Percentiles rank a stretch among this genome's conserved stretches.
These are phyloP conservation scores for Sialis lutaria DNA, from an alignment of 2,888 invertebrate species.

Conservation along the genomic window DNA sequence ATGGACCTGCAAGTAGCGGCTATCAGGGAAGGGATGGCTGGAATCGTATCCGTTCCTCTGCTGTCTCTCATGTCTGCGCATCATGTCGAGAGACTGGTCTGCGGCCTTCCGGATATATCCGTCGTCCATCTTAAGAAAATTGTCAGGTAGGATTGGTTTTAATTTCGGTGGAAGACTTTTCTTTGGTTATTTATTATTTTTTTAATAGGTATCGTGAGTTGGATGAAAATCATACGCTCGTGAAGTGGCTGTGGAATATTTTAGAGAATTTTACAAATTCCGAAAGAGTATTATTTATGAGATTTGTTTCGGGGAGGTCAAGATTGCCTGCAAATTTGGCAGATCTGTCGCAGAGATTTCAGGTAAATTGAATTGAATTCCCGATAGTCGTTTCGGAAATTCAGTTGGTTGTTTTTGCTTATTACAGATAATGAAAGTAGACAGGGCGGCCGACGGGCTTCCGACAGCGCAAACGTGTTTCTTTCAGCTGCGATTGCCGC, in stretches of 20 bases:
- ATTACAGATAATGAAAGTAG: slow-evolving; percentile 34
- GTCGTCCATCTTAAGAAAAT: slow-evolving; percentile 38
- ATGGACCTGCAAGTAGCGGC: slow-evolving; percentile 41
- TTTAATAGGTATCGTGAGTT: slow-evolving; percentile 38
- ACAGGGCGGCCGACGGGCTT: slow-evolving; percentile 35
- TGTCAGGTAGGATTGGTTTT: slow-evolving; percentile 29
- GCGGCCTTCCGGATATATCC: slow-evolving; percentile 42
- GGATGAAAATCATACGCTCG: slow-evolving; percentile 38
- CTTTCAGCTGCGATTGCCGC: slow-evolving; percentile 43
- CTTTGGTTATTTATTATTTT: too few relatives aligned
- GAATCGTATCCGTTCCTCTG: slow-evolving; percentile 43
- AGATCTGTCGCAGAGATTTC: slow-evolving; percentile 45
- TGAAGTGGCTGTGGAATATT: slow-evolving; percentile 45
- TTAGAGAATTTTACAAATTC: slow-evolving; percentile 40
- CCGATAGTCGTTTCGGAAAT: not conserved
- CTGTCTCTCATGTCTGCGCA: slow-evolving; percentile 38
- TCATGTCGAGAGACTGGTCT: slow-evolving; percentile 41
- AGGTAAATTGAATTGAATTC: slow-evolving; percentile 21
- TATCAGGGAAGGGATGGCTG: slow-evolving; percentile 43
- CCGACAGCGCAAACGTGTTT: slow-evolving; percentile 46
- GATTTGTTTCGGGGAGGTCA: slow-evolving; percentile 47
- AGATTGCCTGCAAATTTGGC: slow-evolving; percentile 44
- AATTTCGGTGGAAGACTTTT: too few relatives aligned
- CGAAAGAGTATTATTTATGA: slow-evolving; percentile 43
- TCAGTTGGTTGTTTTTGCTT: not conserved